Percentiles rank a stretch among this genome's conserved stretches.
phyloP scores from a whole-genome alignment of 2,888 invertebrate species.

The Rotaria sp. region DNA sequence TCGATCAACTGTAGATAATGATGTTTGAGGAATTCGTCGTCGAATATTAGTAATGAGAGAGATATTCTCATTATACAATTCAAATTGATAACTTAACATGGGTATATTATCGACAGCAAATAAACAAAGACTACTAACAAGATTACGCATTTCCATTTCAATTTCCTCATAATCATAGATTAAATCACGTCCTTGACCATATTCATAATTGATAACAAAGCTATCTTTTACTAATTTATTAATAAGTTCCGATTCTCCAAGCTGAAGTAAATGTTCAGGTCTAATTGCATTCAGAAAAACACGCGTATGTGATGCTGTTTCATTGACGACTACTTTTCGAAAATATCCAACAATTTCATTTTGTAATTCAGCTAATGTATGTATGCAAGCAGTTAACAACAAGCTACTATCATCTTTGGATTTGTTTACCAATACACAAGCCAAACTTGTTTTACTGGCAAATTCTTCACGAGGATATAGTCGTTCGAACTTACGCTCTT shows the following conservation, averaged over 20 bases:
- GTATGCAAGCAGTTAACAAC: background rate
- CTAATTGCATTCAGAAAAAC: background rate
- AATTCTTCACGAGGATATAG: background rate
- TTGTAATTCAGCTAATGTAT: background rate
- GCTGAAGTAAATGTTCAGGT: background rate
- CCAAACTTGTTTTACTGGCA: background rate
- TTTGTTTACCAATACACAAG: background rate
- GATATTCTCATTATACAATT: background rate
- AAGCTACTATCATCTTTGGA: background rate
- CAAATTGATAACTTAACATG: background rate
- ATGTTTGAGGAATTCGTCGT: background rate
- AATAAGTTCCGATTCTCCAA: background rate
- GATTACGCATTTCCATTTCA: background rate
- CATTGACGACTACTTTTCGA: background rate
- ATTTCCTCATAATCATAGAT: slow-evolving; percentile 20
- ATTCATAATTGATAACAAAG: background rate
- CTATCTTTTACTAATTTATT: background rate
- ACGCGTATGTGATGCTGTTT: background rate
- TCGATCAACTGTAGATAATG: background rate
- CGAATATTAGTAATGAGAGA: background rate
- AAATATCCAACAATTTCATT: background rate
- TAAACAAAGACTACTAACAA: background rate
- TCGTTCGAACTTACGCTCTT: background rate
- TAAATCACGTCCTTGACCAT: background rate
- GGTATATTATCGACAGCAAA: background rate